phyloP scores from a whole-genome alignment of 2,797 vertebrate genomes.

The Dicrostonyx torquatus region DNA sequence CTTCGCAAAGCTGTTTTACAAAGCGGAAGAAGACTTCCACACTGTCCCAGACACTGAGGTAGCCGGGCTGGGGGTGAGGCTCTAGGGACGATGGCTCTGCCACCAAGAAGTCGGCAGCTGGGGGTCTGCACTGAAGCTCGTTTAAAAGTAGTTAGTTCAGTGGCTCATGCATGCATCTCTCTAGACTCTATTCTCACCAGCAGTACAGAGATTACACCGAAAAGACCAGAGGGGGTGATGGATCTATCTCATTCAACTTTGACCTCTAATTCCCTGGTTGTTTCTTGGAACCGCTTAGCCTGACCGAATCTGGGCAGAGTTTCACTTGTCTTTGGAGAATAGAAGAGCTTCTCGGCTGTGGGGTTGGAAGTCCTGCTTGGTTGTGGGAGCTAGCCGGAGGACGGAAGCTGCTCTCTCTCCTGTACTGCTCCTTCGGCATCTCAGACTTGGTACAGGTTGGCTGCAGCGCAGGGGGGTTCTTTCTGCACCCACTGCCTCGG shows the following conservation, averaged over 20 bases:
- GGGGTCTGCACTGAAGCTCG: background rate
- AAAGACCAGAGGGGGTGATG: background rate
- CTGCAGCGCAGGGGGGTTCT: background rate
- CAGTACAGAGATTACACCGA: background rate
- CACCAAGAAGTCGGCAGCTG: background rate
- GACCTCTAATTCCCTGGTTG: no score
- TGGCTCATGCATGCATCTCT: background rate
- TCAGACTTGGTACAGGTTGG: background rate
- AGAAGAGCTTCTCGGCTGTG: no score
- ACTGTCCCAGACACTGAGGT: rapidly evolving
- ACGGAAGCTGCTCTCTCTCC: rapidly evolving
- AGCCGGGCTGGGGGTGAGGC: background rate
- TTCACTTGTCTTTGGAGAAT: background rate
- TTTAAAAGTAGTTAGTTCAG: background rate
- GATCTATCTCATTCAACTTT: background rate
- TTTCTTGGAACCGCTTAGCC: background rate
- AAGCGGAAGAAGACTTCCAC: background rate
- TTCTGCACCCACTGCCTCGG: background rate
- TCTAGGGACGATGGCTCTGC: rapidly evolving
- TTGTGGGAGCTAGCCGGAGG: rapidly evolving
- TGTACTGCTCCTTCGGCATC: rapidly evolving
- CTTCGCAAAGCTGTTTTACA: background rate
- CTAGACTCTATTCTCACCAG: background rate
- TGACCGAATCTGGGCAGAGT: background rate
- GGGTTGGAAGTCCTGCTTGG: no score